Evolutionary conservation across 53 echinoderm and acorn worm species (phyloP).

Genomic region (Stichopus horrens): DNA sequence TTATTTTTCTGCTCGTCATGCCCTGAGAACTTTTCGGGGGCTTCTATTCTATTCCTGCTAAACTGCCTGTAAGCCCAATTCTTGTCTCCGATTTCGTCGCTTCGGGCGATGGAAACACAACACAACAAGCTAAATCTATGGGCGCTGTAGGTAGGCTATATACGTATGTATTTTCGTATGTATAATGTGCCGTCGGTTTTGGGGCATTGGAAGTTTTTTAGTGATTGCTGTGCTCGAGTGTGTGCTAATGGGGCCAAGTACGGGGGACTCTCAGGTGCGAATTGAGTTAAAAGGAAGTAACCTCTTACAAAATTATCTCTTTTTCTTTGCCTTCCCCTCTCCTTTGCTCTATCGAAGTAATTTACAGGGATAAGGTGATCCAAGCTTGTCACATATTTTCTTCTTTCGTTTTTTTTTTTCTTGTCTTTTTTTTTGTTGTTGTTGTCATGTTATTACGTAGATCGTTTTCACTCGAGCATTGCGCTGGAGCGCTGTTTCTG

Average conservation of each 20-base stretch:
- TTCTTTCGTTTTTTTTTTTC: neutral
- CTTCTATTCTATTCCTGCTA: constrained; percentile 51
- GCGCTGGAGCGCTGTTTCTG: too few relatives aligned
- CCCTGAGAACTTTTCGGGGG: constrained; percentile 47
- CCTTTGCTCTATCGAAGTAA: neutral
- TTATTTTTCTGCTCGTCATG: constrained; percentile 52
- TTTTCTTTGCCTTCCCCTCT: neutral
- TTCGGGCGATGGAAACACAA: constrained; percentile 39
- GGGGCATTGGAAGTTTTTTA: constrained; percentile 5
- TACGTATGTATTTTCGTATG: neutral
- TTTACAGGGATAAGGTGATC: constrained; percentile 14
- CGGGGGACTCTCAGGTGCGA: constrained; percentile 40
- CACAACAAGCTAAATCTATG: constrained; percentile 39
- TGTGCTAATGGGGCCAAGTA: constrained; percentile 42
- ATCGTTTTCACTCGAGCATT: too few relatives aligned
- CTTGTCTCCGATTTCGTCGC: constrained; percentile 50
- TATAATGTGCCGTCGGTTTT: constrained; percentile 24
- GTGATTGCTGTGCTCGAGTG: constrained; percentile 36
- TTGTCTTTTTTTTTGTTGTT: too few relatives aligned
- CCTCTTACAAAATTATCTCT: constrained; percentile 42
- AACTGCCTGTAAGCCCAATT: constrained; percentile 46
- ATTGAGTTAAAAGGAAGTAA: constrained; percentile 7
- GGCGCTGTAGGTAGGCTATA: constrained; percentile 16
- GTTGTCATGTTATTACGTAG: too few relatives aligned
- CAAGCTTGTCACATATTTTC: constrained; percentile 9